Evolutionary conservation across 2,797 vertebrate species (phyloP), one percentile per base, ranked within the genome.

Genomic region (Clarias laeviceps): DNA sequence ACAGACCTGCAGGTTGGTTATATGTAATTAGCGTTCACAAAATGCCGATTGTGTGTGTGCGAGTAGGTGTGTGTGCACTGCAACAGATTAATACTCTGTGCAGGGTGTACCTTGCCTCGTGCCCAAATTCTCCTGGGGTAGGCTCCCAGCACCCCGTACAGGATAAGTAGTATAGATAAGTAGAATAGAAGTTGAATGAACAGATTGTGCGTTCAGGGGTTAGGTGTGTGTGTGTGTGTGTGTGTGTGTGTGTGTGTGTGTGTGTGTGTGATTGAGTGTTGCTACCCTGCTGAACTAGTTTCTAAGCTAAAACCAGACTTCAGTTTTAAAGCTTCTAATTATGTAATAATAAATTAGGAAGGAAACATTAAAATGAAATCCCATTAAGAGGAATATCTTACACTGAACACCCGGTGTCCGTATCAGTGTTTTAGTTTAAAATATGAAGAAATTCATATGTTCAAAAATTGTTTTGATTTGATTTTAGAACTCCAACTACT

Each of bases 341-440:
- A n/a, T 73, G 5, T 17, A 62, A 62, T 62, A 11, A 9, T 62
- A 50, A 50, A 50, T 50, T 14, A 50, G 45, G 9, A 62, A 62
- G 61, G 45, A 54, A 74, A 40, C 8, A 70, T 8, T 50, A 2
- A 22, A 59, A 34, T 57, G 18, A 77, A 77, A 57, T 76, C 27
- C 27, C 17, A 24, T 61, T 37, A 12, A 57, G 14, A 9, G 22
- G 22, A 34, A 37, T 32, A 72, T 29, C 34, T 74, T 6, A 27
- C 20, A 20, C 3, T 76, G 45, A 65, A 86, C 70, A 86, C 72
- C 61, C 4, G 54, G 27, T 82, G 85, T 73, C 70, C 27, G 34
- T 82, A 78, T 61, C 62, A 32, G 6, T 64, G n/a, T 45, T 69
- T 78, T 22, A 20, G 15, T 69, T 12, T 45, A 22, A n/a, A 54